Conservation (phyloP, 2,797 vertebrate species). For the Phalanger gymnotis region DNA sequence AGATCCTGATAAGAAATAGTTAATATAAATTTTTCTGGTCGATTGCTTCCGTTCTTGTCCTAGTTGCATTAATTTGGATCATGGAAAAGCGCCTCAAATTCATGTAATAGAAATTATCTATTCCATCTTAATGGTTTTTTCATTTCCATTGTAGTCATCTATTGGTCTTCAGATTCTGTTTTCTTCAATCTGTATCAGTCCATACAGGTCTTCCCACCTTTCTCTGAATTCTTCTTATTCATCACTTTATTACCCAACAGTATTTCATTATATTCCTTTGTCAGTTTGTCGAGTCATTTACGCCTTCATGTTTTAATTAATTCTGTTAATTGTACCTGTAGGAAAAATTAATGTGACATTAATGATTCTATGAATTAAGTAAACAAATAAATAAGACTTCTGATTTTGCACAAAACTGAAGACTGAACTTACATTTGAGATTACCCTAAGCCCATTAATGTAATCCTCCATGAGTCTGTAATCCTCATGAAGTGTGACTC, state of each 20-base stretch:
- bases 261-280: background rate
- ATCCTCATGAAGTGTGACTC: background rate
- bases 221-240: background rate
- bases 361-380: background rate
- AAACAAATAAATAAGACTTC: background rate
- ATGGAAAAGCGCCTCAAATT: background rate
- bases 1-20: background rate
- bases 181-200: background rate
- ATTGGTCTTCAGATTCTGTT: background rate
- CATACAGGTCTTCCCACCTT: background rate
- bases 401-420: background rate
- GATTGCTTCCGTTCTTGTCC: background rate
- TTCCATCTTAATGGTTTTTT: background rate
- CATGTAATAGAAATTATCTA: background rate
- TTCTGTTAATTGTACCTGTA: background rate
- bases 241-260: background rate
- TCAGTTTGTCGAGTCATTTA: background rate
- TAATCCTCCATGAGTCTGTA: background rate
- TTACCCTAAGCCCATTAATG: background rate
- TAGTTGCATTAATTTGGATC: background rate
- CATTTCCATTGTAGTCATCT: background rate
- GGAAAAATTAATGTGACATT: background rate
- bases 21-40: background rate
- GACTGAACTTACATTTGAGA: constrained; percentile 23
- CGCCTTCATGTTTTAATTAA: background rate